A percentile compares a stretch with the other conserved stretches of the same genome.
phyloP scores from a whole-genome alignment of 2,888 invertebrate genomes.

The Bimastos eiseni region DNA sequence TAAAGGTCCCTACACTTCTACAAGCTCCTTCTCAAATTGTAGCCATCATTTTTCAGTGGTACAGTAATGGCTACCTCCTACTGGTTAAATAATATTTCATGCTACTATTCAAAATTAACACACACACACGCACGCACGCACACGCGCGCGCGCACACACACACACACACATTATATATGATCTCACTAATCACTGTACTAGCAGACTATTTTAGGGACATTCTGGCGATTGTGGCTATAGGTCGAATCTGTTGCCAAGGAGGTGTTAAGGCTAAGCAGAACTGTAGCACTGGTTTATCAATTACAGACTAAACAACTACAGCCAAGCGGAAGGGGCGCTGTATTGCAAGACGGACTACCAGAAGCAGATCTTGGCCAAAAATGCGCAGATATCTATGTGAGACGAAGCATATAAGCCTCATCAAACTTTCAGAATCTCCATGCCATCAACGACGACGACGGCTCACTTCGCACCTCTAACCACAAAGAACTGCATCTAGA shows the following conservation, averaged over 20 bases:
- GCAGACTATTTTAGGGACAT: not conserved
- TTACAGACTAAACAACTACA: slow-evolving; percentile 58
- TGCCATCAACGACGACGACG: not conserved
- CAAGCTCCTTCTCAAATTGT: too few species aligned
- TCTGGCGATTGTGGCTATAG: not conserved
- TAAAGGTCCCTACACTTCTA: too few species aligned
- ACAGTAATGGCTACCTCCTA: too few species aligned
- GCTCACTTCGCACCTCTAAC: not conserved
- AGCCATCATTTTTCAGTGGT: too few species aligned
- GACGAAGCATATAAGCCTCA: not conserved
- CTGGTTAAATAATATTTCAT: too few species aligned
- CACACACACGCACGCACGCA: too few species aligned
- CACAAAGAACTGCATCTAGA: not conserved
- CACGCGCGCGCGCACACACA: too few species aligned
- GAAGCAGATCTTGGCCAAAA: slow-evolving; percentile 54
- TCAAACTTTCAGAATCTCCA: not conserved
- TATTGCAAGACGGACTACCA: slow-evolving; percentile 60
- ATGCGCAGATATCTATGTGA: slow-evolving; percentile 47
- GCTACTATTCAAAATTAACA: too few species aligned
- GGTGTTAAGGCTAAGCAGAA: not conserved
- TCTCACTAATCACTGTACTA: not conserved
- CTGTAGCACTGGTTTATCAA: slow-evolving; percentile 28
- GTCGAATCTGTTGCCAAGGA: too few species aligned
- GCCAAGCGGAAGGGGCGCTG: slow-evolving; percentile 53
- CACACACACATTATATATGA: too few species aligned